Percentiles rank a stretch among this genome's conserved stretches.
Evolutionary conservation across 2,113 vertebrate genomes (phyloP).

Genomic region (Hydrolagus affinis): DNA sequence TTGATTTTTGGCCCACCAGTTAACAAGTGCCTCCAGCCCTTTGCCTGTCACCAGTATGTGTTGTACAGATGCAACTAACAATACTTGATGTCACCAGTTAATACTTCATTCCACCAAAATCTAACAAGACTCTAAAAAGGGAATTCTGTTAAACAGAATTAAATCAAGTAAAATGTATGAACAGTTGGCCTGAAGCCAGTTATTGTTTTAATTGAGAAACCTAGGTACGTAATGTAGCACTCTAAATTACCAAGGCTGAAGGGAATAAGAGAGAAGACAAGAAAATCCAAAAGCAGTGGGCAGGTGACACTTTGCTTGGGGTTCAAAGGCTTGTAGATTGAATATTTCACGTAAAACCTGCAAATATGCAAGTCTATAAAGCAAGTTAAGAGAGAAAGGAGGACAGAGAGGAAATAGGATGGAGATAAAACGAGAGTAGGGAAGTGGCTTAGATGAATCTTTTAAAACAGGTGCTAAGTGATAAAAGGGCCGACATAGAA

Average conservation of each 20-base stretch:
- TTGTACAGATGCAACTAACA: background rate
- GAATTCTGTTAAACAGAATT: background rate
- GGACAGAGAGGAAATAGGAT: background rate
- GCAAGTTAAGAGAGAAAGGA: background rate
- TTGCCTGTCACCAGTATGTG: no score
- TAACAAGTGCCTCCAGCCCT: background rate
- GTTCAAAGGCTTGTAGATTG: no score
- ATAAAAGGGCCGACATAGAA: background rate
- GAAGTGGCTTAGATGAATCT: slow-evolving; percentile 15
- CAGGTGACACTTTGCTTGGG: no score
- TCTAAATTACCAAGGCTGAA: no score
- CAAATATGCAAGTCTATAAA: background rate
- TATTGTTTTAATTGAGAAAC: no score
- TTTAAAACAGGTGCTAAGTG: slow-evolving; percentile 14
- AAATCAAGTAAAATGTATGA: background rate
- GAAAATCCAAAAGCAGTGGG: no score
- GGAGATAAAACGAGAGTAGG: slow-evolving; percentile 10
- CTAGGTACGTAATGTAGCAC: no score
- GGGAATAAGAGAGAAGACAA: no score
- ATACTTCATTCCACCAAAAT: background rate
- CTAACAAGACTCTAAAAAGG: background rate
- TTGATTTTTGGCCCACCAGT: background rate
- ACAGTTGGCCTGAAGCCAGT: no score
- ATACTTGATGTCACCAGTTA: background rate
- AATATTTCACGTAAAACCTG: no score